Evolutionary conservation across 2,797 vertebrate species (phyloP), one percentile per base, ranked within the genome.

Genomic region (Mormyrus proboscirostris): DNA sequence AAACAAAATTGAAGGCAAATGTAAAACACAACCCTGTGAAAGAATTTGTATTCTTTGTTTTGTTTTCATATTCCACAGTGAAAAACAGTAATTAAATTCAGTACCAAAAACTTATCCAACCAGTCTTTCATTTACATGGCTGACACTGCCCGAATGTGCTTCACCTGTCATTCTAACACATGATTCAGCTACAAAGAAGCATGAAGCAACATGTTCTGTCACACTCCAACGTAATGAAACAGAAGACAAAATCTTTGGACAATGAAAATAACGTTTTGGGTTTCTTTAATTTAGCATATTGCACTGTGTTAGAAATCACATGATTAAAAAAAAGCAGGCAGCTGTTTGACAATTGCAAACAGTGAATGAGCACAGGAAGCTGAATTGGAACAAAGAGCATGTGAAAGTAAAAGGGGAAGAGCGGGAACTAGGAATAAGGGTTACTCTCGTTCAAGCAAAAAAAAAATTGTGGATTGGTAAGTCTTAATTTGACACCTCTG

Each of bases 371-470:
- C 89, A 19, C 89, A 88, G 90, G 90, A 49, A 51, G 16, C 82
- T 86, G 88, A 8, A 89, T 29, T 83, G 38, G 62, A 22, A 88
- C 92, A 93, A 93, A 93, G 92, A 93, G 93, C 92, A 91, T 59
- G 92, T 94, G 95, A 14, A 51, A 86, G 19, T 41, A 79, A 51
- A 44, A 47, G 59, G 38, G 16, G 6, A 38, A 91, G 87, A 83
- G 89, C 88, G 88, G 65, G 57, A 22, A 38, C 85, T 88, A 59
- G 19, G 79, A 76, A 65, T 29, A 89, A 89, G 19, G 83, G 90
- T 96, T 95, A 96, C 93, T 93, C 50, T 93, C 92, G 93, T 93
- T 91, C 94, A 65, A 91, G 92, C 90, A 91, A 87, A 88, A 85
- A 41, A 25, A 79, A 38, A 55, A 6, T 19, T 33, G 57, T 87